Percentiles rank a stretch among this genome's conserved stretches.
phyloP scores from a whole-genome alignment of 2,113 vertebrate species.

The Eurypyga helias region DNA sequence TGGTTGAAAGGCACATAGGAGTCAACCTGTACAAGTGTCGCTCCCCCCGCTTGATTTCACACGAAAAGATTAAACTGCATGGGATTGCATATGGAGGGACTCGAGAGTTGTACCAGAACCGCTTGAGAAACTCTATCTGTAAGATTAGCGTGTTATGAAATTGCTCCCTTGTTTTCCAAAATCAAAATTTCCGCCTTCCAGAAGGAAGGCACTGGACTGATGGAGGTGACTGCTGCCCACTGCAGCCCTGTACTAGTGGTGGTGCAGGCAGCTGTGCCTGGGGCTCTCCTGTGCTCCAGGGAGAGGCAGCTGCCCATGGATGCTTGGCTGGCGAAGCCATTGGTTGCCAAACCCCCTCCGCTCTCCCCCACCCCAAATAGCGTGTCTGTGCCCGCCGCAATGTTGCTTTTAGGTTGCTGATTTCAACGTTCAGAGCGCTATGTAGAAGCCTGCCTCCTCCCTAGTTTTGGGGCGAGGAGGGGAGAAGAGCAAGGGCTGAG shows the following conservation, averaged over 20 bases:
- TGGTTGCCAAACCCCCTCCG: rapidly evolving
- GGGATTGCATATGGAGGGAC: neutral
- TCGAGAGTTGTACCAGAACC: neutral
- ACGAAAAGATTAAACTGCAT: neutral
- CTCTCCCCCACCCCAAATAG: neutral
- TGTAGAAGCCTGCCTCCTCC: neutral
- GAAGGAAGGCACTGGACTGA: neutral
- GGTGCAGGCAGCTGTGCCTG: no score
- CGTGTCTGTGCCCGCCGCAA: neutral
- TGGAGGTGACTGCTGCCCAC: rapidly evolving
- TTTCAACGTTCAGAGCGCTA: neutral
- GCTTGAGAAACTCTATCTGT: neutral
- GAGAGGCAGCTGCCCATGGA: neutral
- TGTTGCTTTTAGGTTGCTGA: neutral
- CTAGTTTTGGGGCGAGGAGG: neutral
- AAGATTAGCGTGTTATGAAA: neutral
- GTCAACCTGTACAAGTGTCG: neutral
- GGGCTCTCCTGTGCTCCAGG: rapidly evolving
- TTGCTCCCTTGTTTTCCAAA: neutral
- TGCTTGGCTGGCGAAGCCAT: rapidly evolving
- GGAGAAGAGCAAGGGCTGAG: neutral
- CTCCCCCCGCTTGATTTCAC: neutral
- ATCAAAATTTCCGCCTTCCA: neutral
- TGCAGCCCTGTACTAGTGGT: neutral
- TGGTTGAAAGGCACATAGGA: neutral